Conservation (phyloP, 2,888 invertebrate species). For the Heliothis peltigera region DNA sequence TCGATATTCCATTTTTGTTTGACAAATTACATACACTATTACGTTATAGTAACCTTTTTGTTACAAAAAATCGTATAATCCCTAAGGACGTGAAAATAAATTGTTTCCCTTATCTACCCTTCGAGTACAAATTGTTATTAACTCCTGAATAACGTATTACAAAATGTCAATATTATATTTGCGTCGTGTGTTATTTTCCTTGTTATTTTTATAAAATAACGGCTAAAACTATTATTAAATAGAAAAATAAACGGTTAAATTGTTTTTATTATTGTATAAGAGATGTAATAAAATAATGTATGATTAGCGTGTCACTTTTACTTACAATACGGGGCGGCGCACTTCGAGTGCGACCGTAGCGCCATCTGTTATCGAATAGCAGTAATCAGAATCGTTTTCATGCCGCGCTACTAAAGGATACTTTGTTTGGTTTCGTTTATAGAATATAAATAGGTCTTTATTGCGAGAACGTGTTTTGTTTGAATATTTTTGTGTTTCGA, state of each 20-base stretch:
- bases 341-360: constrained; percentile 54
- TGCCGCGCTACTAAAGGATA: constrained; percentile 24
- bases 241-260: constrained; percentile 31
- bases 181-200: constrained; percentile 32
- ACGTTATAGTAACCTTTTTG: constrained; percentile 10
- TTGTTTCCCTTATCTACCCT: constrained; percentile 25
- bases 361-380: constrained; percentile 81
- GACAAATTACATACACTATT: constrained; percentile 21
- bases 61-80: constrained; percentile 27
- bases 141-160: constrained; percentile 53
- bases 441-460: constrained; percentile 49
- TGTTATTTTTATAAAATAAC: constrained; percentile 29
- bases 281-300: constrained; percentile 51
- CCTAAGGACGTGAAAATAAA: constrained; percentile 25
- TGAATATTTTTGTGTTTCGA: constrained; percentile 40
- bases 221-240: constrained; percentile 43
- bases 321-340: constrained; percentile 26
- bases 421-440: constrained; percentile 53
- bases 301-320: constrained; percentile 39
- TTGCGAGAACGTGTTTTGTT: constrained; percentile 40
- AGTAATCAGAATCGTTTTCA: constrained; percentile 55
- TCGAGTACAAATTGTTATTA: constrained; percentile 52
- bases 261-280: constrained; percentile 50
- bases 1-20: constrained; percentile 32
- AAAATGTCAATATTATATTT: constrained; percentile 38